phyloP scores from a whole-genome alignment of 2,797 vertebrate genomes.

The Acomys russatus region DNA sequence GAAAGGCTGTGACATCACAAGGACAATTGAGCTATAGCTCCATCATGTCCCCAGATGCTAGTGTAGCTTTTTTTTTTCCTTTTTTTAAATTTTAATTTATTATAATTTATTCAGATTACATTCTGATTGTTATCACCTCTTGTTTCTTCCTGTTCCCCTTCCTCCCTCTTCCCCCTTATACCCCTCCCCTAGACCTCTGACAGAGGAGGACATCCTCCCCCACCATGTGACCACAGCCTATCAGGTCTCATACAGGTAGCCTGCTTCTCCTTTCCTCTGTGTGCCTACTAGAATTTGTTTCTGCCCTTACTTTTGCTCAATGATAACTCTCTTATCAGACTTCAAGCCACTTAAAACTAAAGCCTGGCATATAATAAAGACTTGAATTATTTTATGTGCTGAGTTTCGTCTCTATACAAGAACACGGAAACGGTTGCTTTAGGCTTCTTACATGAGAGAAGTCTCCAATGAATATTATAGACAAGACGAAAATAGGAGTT shows the following conservation, averaged over 20 bases:
- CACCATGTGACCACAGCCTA: too few species aligned
- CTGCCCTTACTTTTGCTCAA: background rate
- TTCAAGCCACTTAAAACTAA: slow-evolving; percentile 26
- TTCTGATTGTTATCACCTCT: too few species aligned
- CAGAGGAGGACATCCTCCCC: too few species aligned
- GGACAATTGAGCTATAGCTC: background rate
- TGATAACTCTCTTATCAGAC: background rate
- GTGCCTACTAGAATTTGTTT: background rate
- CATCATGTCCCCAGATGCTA: background rate
- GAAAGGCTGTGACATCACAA: background rate
- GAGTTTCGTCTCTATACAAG: background rate
- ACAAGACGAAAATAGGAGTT: background rate
- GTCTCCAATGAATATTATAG: background rate
- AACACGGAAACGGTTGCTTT: slow-evolving; percentile 23
- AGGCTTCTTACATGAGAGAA: slow-evolving; percentile 3
- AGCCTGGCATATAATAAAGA: background rate
- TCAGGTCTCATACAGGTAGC: too few species aligned
- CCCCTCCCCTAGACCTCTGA: too few species aligned
- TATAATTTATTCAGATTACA: too few species aligned
- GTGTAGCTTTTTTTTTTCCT: background rate
- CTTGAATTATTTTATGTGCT: background rate
- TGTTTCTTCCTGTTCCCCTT: too few species aligned
- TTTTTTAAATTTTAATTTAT: too few species aligned
- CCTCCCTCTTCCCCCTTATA: too few species aligned
- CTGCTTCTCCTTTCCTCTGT: too few species aligned